These are phyloP conservation scores for Leptinotarsa defecta DNA, from an alignment of 1,140 invertebrate genomes.

Conservation along the genomic window DNA sequence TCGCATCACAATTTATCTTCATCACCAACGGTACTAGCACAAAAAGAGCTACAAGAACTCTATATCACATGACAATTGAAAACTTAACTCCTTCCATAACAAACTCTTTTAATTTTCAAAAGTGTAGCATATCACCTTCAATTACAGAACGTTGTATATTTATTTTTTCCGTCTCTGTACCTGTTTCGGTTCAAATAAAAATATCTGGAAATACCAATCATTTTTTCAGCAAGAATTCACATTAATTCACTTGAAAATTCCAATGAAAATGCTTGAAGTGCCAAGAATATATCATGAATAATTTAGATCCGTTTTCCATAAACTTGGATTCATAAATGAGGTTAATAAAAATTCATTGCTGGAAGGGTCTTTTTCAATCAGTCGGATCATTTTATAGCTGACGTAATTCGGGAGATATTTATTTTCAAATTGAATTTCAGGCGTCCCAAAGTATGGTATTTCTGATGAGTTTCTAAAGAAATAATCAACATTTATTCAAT, in stretches of 20 bases:
- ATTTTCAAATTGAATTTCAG: background rate
- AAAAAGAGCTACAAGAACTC: too few species aligned
- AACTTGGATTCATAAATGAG: slow-evolving; percentile 8
- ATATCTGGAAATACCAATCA: too few species aligned
- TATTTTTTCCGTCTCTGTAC: too few species aligned
- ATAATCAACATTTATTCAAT: background rate
- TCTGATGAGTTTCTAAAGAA: background rate
- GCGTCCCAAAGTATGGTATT: background rate
- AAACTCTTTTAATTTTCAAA: too few species aligned
- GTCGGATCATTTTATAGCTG: background rate
- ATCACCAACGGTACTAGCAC: too few species aligned
- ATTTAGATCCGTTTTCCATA: slow-evolving; percentile 3
- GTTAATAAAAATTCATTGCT: background rate
- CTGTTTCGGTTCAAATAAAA: too few species aligned
- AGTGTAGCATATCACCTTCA: too few species aligned
- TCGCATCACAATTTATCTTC: too few species aligned
- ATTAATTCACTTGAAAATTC: background rate
- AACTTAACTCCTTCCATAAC: too few species aligned
- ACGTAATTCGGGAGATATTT: background rate
- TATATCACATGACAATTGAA: too few species aligned
- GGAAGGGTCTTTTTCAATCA: background rate
- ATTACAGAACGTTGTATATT: too few species aligned
- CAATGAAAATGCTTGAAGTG: background rate
- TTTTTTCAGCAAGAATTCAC: background rate
- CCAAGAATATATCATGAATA: slow-evolving; percentile 6